Evolutionary conservation across 37 sponge, comb jelly and placozoan species (phyloP), one percentile per base, ranked within the genome.

Genomic region (Dysidea cf. avara): DNA sequence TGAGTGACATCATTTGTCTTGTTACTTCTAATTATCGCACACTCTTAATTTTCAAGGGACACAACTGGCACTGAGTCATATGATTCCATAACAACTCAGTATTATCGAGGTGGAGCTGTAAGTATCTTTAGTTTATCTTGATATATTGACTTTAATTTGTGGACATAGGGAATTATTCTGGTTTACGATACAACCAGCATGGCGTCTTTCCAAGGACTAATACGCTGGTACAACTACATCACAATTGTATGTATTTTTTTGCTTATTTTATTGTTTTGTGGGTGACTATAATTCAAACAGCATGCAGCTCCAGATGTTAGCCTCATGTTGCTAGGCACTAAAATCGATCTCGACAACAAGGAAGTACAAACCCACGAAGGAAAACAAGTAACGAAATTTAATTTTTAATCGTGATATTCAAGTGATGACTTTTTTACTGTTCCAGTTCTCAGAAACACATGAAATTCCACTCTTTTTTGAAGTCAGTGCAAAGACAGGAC

Each of bases 401-500:
- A 18, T 17, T 17, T 48, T 24, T 67, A 58, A 58, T n/a, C 24
- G n/a, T n/a, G n/a, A n/a, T n/a, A n/a, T n/a, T n/a, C n/a, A n/a
- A n/a, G n/a, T n/a, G n/a, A 21, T 60, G 26, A 21, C 33, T 2
- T 60, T 2, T 55, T 18, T 26, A 17, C 17, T 9, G 18, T 72
- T 71, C 17, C 37, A 90, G 90, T 90, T 74, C 77, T 67, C 85
- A 53, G 56, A 70, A 0, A 62, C 54, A 31, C 50, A 71, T 22
- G 82, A 83, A 0, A 81, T 90, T 22, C 18, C 52, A 2, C 40
- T 51, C 18, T 90, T 90, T 61, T 85, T 68, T 77, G 91, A 90
- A 60, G 86, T 85, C 39, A 90, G 91, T 72, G 91, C 91, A 7
- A 81, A 85, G 48, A 72, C 78, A 67, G 86, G 91, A 3, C 61